Base-by-base conservation (phyloP, 2,888 invertebrate genomes). In the Polyommatus iphigenia region DNA sequence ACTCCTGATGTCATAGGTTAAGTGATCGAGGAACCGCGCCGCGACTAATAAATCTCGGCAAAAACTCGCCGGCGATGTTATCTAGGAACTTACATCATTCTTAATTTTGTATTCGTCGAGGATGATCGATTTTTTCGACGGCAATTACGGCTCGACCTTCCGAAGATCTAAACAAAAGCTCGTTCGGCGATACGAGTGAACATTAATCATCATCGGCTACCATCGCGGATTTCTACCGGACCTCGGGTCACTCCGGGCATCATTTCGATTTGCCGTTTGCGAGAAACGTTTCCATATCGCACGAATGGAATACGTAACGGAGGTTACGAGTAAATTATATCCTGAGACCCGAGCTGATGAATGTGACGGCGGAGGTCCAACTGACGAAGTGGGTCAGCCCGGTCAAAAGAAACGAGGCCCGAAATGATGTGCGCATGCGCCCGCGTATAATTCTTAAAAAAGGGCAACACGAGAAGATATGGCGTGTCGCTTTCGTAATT, bases 1-100 rank as follows among this genome's bases (percentile, higher is more conserved):
- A 87, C 84, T 84, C 82, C 29, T 91, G 89, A 91, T 89, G 87
- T 91, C 90, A 92, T 91, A 91, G 90, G 89, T 92, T 89, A 89
- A 81, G 50, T 83, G 79, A 82, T 82, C 84, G 87, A 84, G 85
- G 85, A 86, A 86, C 84, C 83, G 86, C 87, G 87, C 85, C 85
- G 86, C 90, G 89, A 87, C 89, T 85, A 82, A 84, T 83, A 75
- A 50, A 75, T 75, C 50, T 54, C 54, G 24, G 50, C 18, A 75
- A 75, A 54, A 75, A 75, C 75, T 20, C 29, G 18, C 50, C 80
- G 83, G 80, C 82, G 81, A 80, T 84, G 85, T 84, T 85, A 78
- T 78, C 71, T 77, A 13, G 80, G 83, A 85, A 86, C 84, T 86
- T 90, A 87, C 88, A 89, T 91, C 88, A 88, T 76, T 62, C 24